phyloP scores from a whole-genome alignment of 1,140 invertebrate genomes.

The Drosophila miranda region DNA sequence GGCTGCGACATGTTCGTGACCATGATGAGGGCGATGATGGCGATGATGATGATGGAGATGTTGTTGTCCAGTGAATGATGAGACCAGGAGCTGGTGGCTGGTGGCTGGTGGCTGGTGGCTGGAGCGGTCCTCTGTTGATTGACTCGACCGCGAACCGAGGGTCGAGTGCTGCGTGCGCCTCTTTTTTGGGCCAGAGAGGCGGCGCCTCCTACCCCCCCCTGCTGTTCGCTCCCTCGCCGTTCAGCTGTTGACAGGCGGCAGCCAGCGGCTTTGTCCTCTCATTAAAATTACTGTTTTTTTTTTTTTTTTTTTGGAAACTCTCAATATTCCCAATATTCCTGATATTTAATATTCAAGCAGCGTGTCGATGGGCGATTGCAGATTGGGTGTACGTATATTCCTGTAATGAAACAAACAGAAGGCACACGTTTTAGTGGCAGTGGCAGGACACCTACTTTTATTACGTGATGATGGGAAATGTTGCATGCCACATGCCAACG shows the following conservation, averaged over 20 bases:
- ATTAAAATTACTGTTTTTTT: slow-evolving; percentile 56
- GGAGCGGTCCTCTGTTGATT: slow-evolving; percentile 22
- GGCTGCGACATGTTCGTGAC: slow-evolving; percentile 78
- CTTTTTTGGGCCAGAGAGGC: too few species aligned
- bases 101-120: too few species aligned
- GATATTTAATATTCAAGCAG: slow-evolving; percentile 44
- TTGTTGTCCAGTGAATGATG: slow-evolving; percentile 39
- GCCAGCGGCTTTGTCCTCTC: slow-evolving; percentile 40
- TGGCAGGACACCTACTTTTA: too few species aligned
- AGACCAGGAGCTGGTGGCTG: slow-evolving; percentile 1
- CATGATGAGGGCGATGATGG: slow-evolving; percentile 45
- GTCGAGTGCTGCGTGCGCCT: background rate
- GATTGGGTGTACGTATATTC: background rate
- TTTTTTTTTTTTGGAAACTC: background rate
- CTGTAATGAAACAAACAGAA: slow-evolving; percentile 57
- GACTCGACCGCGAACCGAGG: slow-evolving; percentile 2
- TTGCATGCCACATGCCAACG: slow-evolving; percentile 49
- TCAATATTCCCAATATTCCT: slow-evolving; percentile 1
- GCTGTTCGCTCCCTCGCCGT: slow-evolving; percentile 12
- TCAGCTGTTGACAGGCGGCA: slow-evolving; percentile 39
- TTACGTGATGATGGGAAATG: background rate
- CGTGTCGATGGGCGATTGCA: slow-evolving; percentile 14
- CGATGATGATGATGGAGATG: too few species aligned
- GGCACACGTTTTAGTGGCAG: too few species aligned
- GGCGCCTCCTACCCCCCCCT: background rate